Evolutionary conservation across 2,888 invertebrate species (phyloP).

Genomic region (Nomada lathburiana): DNA sequence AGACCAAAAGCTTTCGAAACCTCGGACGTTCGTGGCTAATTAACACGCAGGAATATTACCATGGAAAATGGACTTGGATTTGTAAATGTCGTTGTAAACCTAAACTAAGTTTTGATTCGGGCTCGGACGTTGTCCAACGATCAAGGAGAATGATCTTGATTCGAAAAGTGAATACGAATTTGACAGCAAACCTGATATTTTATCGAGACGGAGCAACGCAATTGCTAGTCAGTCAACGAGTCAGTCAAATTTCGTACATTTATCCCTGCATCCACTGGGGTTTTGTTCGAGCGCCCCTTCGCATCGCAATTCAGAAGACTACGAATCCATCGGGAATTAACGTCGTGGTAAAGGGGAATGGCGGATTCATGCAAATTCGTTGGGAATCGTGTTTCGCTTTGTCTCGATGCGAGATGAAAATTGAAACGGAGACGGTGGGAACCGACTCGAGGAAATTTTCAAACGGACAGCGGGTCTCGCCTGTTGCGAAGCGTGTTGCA

Average conservation of each 20-base stretch:
- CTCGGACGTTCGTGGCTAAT: slow-evolving; percentile 15
- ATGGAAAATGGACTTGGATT: slow-evolving; percentile 41
- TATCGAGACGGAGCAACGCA: too few relatives aligned
- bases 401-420: slow-evolving; percentile 9
- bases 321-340: slow-evolving; percentile 21
- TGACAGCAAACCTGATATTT: too few relatives aligned
- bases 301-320: slow-evolving; percentile 4
- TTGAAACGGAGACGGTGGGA: slow-evolving; percentile 29
- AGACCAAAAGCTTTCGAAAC: slow-evolving; percentile 52
- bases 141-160: slow-evolving; percentile 3
- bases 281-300: background rate
- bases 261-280: too few relatives aligned
- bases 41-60: slow-evolving; percentile 41
- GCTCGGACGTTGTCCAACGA: background rate
- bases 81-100: background rate
- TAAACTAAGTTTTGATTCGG: background rate
- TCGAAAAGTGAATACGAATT: background rate
- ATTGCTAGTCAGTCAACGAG: too few relatives aligned
- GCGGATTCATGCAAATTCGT: slow-evolving; percentile 38
- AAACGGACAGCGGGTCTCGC: slow-evolving; percentile 26
- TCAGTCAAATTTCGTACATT: too few relatives aligned
- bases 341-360: background rate
- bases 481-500: slow-evolving; percentile 16
- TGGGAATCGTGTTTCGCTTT: slow-evolving; percentile 17
- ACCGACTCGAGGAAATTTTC: slow-evolving; percentile 46